These are phyloP conservation scores for Solea solea DNA, from an alignment of 2,113 vertebrate species.

Conservation along the genomic window DNA sequence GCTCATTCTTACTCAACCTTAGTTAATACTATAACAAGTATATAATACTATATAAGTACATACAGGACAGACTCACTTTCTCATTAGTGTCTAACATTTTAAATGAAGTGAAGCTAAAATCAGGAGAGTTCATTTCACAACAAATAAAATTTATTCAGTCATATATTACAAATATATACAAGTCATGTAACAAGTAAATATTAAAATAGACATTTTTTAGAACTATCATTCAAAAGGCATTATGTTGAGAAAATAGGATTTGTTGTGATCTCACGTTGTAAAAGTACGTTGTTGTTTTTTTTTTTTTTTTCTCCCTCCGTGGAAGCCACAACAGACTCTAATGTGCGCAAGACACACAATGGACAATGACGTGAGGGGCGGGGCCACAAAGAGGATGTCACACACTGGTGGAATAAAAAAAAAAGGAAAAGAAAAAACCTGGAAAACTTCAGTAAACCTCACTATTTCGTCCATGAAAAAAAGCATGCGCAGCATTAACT, in stretches of 20 bases:
- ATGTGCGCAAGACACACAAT: conserved; percentile 83
- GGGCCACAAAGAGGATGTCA: conserved; percentile 70
- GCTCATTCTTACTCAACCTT: too few relatives aligned
- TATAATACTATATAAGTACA: too few relatives aligned
- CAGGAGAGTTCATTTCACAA: conserved; percentile 83
- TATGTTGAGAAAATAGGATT: conserved; percentile 94
- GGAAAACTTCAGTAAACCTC: conserved; percentile 82
- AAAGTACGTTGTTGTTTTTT: conserved; percentile 75
- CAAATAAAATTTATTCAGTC: conserved; percentile 99
- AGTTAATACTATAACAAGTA: too few relatives aligned
- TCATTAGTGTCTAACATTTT: background rate
- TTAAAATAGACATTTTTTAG: conserved; percentile 99
- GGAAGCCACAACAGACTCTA: conserved; percentile 84
- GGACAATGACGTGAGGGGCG: conserved; percentile 83
- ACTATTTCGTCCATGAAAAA: conserved; percentile 81
- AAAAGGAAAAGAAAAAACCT: conserved; percentile 60
- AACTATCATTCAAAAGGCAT: conserved; percentile 97
- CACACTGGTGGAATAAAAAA: conserved; percentile 68
- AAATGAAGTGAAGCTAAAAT: background rate
- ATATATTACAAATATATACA: conserved; percentile 99
- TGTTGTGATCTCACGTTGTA: conserved; percentile 88
- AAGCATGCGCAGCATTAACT: conserved; percentile 91
- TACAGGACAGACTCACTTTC: too few relatives aligned
- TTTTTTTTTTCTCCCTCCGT: conserved; percentile 58
- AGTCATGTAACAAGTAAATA: conserved; percentile 95